Evolutionary conservation across 1,140 invertebrate genomes (phyloP).

Genomic region (Caenorhabditis tropicalis): DNA sequence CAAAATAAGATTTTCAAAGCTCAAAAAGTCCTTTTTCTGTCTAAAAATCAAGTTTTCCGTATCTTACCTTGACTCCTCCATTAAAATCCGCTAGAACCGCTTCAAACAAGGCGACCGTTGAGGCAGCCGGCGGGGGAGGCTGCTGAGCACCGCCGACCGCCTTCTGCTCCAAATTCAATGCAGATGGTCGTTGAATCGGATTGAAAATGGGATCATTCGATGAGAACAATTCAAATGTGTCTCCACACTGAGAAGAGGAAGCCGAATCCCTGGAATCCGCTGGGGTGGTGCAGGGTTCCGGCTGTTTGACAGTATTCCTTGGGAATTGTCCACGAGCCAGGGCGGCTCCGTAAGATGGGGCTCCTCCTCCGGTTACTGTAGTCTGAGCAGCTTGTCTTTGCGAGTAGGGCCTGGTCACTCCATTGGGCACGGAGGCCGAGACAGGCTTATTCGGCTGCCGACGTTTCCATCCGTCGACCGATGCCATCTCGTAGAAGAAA

Average conservation of each 20-base stretch:
- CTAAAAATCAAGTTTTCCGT: background rate
- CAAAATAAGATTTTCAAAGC: background rate
- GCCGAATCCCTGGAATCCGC: background rate
- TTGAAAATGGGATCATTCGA: background rate
- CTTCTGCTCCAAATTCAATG: conserved; percentile 21
- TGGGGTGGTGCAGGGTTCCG: background rate
- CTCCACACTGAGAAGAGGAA: background rate
- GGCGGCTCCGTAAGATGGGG: conserved; percentile 50
- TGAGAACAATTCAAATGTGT: background rate
- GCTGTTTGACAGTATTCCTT: conserved; percentile 11
- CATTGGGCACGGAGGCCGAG: background rate
- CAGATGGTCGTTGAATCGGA: background rate
- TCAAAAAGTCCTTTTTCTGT: background rate
- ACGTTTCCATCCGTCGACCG: conserved; percentile 68
- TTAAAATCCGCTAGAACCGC: conserved; percentile 15
- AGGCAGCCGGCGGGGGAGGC: background rate
- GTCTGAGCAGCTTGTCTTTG: background rate
- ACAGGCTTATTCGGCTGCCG: conserved; percentile 58
- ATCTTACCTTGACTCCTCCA: background rate
- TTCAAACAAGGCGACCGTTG: background rate
- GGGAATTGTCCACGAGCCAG: conserved; percentile 52
- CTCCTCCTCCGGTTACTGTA: background rate
- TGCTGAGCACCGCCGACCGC: background rate
- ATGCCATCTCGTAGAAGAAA: conserved; percentile 70
- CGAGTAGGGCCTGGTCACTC: background rate